phyloP scores from a whole-genome alignment of 2,797 vertebrate genomes.

The Carduelis carduelis region DNA sequence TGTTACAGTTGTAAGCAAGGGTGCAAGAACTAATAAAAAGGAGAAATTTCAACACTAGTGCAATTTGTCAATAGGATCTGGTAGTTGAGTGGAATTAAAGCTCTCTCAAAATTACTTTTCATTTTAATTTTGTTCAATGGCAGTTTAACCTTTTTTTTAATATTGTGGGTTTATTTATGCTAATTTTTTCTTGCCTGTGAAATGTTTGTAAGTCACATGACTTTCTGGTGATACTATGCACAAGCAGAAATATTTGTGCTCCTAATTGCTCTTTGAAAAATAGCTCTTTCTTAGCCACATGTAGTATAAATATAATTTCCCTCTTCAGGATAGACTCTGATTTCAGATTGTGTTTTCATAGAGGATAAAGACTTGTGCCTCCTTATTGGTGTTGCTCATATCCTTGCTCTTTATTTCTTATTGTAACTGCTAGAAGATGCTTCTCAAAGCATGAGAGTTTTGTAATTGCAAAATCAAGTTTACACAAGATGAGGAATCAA shows the following conservation, averaged over 20 bases:
- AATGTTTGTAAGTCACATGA: neutral
- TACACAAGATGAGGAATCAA: slow-evolving; percentile 57
- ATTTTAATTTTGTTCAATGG: neutral
- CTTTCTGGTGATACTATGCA: neutral
- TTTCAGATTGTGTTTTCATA: slow-evolving; percentile 49
- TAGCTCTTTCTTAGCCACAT: neutral
- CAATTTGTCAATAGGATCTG: slow-evolving; percentile 3
- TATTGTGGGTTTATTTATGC: neutral
- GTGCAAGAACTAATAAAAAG: slow-evolving; percentile 22
- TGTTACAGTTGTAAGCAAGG: slow-evolving; percentile 27
- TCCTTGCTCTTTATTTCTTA: slow-evolving; percentile 10
- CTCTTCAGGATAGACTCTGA: slow-evolving; percentile 14
- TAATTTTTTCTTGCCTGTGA: neutral
- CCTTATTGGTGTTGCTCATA: slow-evolving; percentile 48
- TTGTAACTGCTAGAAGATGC: slow-evolving; percentile 36
- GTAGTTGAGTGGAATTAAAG: neutral
- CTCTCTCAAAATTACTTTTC: slow-evolving; percentile 6
- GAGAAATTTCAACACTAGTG: neutral
- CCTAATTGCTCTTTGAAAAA: slow-evolving; percentile 28
- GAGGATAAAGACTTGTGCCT: slow-evolving; percentile 40
- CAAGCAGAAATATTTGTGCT: slow-evolving; percentile 11
- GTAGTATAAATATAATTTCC: neutral
- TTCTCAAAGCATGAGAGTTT: slow-evolving; percentile 55
- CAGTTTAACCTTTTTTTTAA: neutral
- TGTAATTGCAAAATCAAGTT: slow-evolving; percentile 48